Base-by-base conservation (phyloP, 2,113 vertebrate species). In the Pundamilia nyererei region DNA sequence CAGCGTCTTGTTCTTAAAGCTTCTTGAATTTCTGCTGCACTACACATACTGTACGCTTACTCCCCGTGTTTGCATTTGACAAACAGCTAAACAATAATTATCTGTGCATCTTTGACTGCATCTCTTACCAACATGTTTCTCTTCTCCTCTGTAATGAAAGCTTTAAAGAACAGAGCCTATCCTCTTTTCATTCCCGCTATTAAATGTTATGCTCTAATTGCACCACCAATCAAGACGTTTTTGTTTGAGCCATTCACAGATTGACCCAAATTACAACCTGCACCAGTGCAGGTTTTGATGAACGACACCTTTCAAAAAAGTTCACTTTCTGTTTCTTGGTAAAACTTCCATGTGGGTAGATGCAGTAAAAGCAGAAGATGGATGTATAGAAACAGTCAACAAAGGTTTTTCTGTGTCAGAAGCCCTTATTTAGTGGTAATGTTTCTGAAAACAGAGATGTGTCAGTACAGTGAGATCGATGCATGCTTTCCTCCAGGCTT, bases 401-500 rank as follows among this genome's bases (percentile, higher is more conserved):
- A 12, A 26, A n/a, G 33, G 15, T 17, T 81, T 79, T 58, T 87
- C 17, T 24, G 51, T 79, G 60, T 79, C 49, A 86, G 72, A 54
- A 24, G 33, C 80, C 21, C 14, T 65, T 81, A 79, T 86, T 85
- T 75, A 85, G 75, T 89, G 70, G 62, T 77, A 24, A 87, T 86
- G 82, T 87, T 87, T 84, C 80, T 72, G 79, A 77, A 81, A 80
- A 80, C 55, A 79, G 54, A 86, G 65, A 9, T 45, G 79, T 77
- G 79, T 55, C n/a, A 82, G 47, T 12, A 51, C 75, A 60, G 58
- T 13, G 24, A 29, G 84, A 90, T 94, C 90, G 24, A 94, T 93
- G 88, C 40, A 5, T 85, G 86, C 58, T 83, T 86, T 80, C 79
- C 94, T 88, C 47, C 10, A 26, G 88, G 87, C 89, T 9, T 60